Evolutionary conservation across 2,113 vertebrate species (phyloP), one percentile per base, ranked within the genome.

Genomic region (Antechinus flavipes): DNA sequence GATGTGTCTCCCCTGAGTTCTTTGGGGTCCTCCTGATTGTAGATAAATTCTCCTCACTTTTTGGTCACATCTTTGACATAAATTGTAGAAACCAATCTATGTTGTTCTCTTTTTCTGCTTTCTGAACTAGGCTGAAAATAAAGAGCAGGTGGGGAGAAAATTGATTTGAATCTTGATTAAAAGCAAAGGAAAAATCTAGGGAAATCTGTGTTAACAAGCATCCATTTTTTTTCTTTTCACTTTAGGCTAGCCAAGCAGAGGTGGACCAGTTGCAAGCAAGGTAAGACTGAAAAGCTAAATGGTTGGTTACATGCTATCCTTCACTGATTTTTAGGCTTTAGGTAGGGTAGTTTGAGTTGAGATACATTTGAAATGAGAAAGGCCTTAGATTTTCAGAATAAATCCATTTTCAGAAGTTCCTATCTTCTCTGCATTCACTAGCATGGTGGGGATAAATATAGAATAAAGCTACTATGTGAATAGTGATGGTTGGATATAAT

Each of bases 181-280:
- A 90, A 90, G 47, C 46, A 90, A 50, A 50, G 46, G 47, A 52
- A 50, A 23, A 76, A 76, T 76, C 3, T 19, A 76, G 61, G 35
- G 19, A 84, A 50, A 49, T 68, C 27, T 11, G 0, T 92, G 76
- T 47, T 95, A 16, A 95, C 91, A 8, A 42, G 4, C 2, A 84
- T 8, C 9, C 35, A 14, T 68, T 96, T n/a, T 96, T n/a, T 95
- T 91, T 97, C 54, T 96, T 90, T 84, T 91, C 50, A 90, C 98
- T 98, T 96, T 95, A 99, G 99, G 98, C 97, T 97, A 99, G 96
- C 26, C 96, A 95, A 96, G 98, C 95, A 55, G 99, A 99, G 96
- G 92, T 98, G 9, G 98, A 99, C 95, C 97, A 99, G 97, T 97
- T 99, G 52, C 99, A 96, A 96, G 97, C 97, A 89, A 99, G 99